A percentile compares a stretch with the other conserved stretches of the same genome.
Conservation (phyloP, 2,797 vertebrate genomes). For the Triplophysa yarkandensis region DNA sequence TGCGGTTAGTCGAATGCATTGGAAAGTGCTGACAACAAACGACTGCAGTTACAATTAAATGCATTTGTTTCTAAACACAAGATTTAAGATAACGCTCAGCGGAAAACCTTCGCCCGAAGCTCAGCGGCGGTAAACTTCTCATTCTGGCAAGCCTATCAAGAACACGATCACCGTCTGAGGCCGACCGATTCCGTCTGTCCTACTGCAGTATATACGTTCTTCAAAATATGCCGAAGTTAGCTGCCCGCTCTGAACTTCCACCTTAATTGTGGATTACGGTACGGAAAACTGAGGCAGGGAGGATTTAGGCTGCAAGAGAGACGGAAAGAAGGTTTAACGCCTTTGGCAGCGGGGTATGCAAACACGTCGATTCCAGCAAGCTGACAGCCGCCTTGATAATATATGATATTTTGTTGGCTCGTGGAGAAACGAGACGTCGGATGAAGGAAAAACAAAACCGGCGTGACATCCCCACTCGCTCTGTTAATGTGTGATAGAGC, state of each 20-base stretch:
- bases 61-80: slow-evolving; percentile 42
- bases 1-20: slow-evolving; percentile 47
- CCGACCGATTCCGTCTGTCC: slow-evolving; percentile 48
- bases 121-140: slow-evolving; percentile 39
- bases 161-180: slow-evolving; percentile 61
- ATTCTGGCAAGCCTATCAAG: slow-evolving; percentile 56
- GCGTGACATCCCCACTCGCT: slow-evolving; percentile 34
- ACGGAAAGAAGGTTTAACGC: slow-evolving; percentile 36
- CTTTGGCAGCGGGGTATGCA: slow-evolving; percentile 41
- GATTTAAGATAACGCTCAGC: slow-evolving; percentile 59
- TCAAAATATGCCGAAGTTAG: slow-evolving; percentile 56
- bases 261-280: slow-evolving; percentile 60
- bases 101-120: slow-evolving; percentile 60
- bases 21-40: slow-evolving; percentile 55
- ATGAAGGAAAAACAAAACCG: slow-evolving; percentile 45
- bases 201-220: slow-evolving; percentile 46
- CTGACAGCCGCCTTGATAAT: slow-evolving; percentile 57
- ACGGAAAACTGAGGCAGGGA: slow-evolving; percentile 29
- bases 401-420: slow-evolving; percentile 47
- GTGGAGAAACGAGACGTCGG: slow-evolving; percentile 42
- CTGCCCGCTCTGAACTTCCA: slow-evolving; percentile 52
- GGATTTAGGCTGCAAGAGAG: slow-evolving; percentile 48
- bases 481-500: slow-evolving; percentile 31
- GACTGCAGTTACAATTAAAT: slow-evolving; percentile 49
- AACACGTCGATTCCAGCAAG: slow-evolving; percentile 40